These are phyloP conservation scores for Rugalucina vietnamica DNA, from an alignment of 2,888 invertebrate species.

Conservation along the genomic window DNA sequence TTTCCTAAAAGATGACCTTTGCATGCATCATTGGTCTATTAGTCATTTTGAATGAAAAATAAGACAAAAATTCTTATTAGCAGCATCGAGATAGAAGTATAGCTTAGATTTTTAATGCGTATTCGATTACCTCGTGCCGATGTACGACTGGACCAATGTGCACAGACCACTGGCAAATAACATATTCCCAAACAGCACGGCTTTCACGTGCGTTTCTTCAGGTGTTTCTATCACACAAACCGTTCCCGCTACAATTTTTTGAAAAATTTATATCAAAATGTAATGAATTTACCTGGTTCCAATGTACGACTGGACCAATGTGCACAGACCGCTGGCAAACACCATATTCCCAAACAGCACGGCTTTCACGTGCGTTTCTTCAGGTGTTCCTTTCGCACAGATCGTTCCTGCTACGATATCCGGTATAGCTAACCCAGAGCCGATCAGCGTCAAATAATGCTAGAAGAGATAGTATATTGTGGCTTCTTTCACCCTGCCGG, in stretches of 20 bases:
- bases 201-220: conserved; percentile 74
- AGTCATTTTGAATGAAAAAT: no score
- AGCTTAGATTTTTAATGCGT: no score
- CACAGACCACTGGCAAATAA: conserved; percentile 81
- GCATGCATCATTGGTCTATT: no score
- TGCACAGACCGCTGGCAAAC: conserved; percentile 81
- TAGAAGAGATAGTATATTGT: no score
- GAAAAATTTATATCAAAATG: no score
- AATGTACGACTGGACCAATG: conserved; percentile 79
- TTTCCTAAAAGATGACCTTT: no score
- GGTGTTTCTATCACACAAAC: conserved; percentile 89
- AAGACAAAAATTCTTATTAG: no score
- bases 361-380: conserved; percentile 75
- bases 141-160: conserved; percentile 80
- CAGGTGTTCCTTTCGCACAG: conserved; percentile 89
- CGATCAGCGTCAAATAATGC: conserved; percentile 89
- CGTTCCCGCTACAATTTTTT: conserved; percentile 89
- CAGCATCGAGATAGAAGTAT: no score
- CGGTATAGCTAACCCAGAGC: conserved; percentile 91
- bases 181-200: conserved; percentile 80
- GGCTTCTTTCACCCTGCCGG: no score
- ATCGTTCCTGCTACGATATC: conserved; percentile 88
- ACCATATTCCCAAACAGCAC: conserved; percentile 81
- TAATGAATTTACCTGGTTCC: conserved; percentile 81
- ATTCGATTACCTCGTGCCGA: conserved; percentile 82